Evolutionary conservation across 2,113 vertebrate genomes (phyloP).

Genomic region (Leucosticte australis): DNA sequence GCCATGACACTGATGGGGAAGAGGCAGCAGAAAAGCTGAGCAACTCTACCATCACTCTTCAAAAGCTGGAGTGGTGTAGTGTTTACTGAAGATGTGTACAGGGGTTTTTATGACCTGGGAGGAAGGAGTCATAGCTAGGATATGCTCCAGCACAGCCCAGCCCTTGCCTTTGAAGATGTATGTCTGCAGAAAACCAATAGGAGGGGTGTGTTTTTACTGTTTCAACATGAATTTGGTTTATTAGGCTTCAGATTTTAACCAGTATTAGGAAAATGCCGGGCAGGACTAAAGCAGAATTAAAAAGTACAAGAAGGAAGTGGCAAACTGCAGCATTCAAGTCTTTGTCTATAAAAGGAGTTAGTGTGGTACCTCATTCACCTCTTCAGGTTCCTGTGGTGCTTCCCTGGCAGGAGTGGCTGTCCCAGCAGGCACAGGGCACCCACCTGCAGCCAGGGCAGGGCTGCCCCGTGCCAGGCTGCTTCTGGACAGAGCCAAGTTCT

Average conservation of each 20-base stretch:
- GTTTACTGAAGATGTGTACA: background rate
- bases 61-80: background rate
- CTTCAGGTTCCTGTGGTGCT: background rate
- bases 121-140: background rate
- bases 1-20: rapidly evolving
- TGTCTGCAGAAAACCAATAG: background rate
- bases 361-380: rapidly evolving
- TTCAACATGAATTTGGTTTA: background rate
- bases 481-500: background rate
- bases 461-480: rapidly evolving
- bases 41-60: background rate
- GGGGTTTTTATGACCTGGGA: background rate
- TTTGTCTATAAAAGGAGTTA: background rate
- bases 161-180: background rate
- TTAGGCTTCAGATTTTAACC: background rate
- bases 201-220: background rate
- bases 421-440: background rate
- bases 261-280: background rate
- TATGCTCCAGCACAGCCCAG: background rate
- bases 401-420: background rate
- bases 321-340: background rate
- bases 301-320: background rate
- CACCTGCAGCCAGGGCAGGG: background rate
- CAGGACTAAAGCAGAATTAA: background rate
- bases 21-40: background rate